Percentiles rank a stretch among this genome's conserved stretches.
Evolutionary conservation across 2,797 vertebrate genomes (phyloP).

Genomic region (Hydrophis major): DNA sequence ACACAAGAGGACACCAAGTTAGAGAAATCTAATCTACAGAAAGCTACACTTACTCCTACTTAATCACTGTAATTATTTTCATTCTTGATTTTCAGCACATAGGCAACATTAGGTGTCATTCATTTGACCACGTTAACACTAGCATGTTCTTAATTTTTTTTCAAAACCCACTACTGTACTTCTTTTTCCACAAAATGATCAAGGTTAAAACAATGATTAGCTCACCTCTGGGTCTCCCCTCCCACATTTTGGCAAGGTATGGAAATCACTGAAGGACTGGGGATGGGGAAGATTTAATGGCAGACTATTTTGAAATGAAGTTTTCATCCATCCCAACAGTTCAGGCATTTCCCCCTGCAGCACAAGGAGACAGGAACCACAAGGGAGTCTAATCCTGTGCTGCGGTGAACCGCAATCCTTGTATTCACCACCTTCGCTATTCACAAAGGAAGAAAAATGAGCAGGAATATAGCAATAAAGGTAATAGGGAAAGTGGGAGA

Average conservation of each 20-base stretch:
- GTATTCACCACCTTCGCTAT: background rate
- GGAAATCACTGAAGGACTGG: background rate
- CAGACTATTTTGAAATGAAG: background rate
- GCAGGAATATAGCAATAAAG: constrained; percentile 26
- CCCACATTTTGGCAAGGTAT: background rate
- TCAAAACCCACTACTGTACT: background rate
- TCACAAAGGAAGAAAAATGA: constrained; percentile 24
- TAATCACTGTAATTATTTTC: background rate
- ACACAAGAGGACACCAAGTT: background rate
- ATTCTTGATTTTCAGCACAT: background rate
- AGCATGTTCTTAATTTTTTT: background rate
- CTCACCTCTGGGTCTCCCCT: background rate
- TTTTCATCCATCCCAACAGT: background rate
- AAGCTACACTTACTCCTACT: background rate
- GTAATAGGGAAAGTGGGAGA: constrained; percentile 39
- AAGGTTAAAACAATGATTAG: background rate
- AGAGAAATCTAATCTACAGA: background rate
- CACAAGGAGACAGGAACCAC: no score
- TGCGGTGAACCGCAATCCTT: constrained; percentile 9
- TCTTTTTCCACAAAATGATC: background rate
- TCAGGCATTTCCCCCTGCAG: background rate
- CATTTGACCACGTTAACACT: background rate
- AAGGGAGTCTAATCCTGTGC: constrained; percentile 13
- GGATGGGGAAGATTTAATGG: background rate
- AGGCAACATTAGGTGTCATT: rapidly evolving